phyloP scores from a whole-genome alignment of 2,888 invertebrate genomes.

The Pachydiplax longipennis region DNA sequence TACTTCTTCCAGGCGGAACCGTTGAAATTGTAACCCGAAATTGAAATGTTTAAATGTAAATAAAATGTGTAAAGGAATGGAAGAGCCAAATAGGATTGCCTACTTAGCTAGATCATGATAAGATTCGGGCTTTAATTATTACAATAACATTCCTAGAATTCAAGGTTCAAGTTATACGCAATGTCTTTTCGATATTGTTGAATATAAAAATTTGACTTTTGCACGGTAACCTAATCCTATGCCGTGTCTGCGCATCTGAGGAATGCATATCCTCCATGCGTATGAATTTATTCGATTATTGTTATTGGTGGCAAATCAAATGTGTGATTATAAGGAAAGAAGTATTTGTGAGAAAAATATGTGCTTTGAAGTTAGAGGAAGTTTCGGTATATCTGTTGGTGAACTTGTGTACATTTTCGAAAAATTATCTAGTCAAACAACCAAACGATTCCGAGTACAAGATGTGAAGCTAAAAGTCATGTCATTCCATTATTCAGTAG shows the following conservation, averaged over 20 bases:
- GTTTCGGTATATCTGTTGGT: slow-evolving; percentile 3
- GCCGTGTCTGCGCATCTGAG: slow-evolving; percentile 29
- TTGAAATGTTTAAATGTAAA: slow-evolving; percentile 6
- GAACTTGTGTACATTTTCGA: slow-evolving; percentile 14
- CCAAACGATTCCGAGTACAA: slow-evolving; percentile 4
- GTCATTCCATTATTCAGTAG: slow-evolving; percentile 31
- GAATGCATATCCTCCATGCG: neutral
- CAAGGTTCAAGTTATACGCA: slow-evolving; percentile 8
- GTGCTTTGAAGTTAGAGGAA: neutral
- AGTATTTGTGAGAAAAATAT: neutral
- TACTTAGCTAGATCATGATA: slow-evolving; percentile 16
- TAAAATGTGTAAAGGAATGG: neutral
- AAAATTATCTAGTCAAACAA: slow-evolving; percentile 28
- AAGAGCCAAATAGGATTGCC: slow-evolving; percentile 21
- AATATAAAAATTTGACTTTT: slow-evolving; percentile 26
- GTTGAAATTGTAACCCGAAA: neutral
- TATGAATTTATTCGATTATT: slow-evolving; percentile 25
- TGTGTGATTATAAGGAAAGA: slow-evolving; percentile 11
- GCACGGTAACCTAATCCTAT: slow-evolving; percentile 33
- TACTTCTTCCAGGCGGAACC: neutral
- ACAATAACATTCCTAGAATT: slow-evolving; percentile 20
- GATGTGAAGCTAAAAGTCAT: slow-evolving; percentile 14
- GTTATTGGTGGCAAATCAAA: slow-evolving; percentile 29
- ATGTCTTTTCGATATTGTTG: slow-evolving; percentile 31
- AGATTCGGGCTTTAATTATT: slow-evolving; percentile 18